Percentiles rank a stretch among this genome's conserved stretches.
Conservation (phyloP, 1,140 invertebrate species). For the Heliconius melpomene region DNA sequence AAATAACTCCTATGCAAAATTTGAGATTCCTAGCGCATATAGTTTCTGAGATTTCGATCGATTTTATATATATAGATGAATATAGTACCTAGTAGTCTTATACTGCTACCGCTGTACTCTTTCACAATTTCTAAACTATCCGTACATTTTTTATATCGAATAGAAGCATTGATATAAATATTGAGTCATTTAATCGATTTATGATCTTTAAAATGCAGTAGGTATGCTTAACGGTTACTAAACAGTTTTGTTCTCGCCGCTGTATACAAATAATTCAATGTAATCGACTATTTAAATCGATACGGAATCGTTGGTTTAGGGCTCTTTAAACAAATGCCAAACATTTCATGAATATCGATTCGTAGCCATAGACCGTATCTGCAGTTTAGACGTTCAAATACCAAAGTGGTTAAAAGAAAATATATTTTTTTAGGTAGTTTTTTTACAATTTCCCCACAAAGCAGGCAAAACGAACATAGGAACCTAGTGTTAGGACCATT, state of each 20-base stretch:
- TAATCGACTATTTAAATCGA: constrained; percentile 4
- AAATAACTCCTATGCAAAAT: too few species aligned
- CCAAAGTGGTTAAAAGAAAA: not conserved
- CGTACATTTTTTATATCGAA: not conserved
- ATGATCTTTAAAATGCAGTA: not conserved
- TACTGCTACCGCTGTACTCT: too few species aligned
- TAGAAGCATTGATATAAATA: not conserved
- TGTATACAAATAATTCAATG: constrained; percentile 1
- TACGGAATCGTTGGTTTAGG: not conserved
- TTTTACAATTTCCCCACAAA: too few species aligned
- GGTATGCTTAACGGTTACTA: not conserved
- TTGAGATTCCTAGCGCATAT: too few species aligned
- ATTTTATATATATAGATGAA: too few species aligned
- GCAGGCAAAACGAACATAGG: too few species aligned
- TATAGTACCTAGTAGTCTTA: too few species aligned
- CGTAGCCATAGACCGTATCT: not conserved
- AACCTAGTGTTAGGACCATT: too few species aligned
- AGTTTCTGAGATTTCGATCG: too few species aligned
- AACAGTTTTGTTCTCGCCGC: constrained; percentile 14
- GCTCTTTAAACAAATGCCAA: constrained; percentile 7
- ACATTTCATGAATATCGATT: not conserved
- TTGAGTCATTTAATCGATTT: constrained; percentile 7
- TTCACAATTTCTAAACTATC: not conserved
- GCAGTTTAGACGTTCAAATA: not conserved
- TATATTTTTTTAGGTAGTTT: too few species aligned